phyloP scores from a whole-genome alignment of 2,888 invertebrate genomes.

The Hydroisotoma schaefferi region DNA sequence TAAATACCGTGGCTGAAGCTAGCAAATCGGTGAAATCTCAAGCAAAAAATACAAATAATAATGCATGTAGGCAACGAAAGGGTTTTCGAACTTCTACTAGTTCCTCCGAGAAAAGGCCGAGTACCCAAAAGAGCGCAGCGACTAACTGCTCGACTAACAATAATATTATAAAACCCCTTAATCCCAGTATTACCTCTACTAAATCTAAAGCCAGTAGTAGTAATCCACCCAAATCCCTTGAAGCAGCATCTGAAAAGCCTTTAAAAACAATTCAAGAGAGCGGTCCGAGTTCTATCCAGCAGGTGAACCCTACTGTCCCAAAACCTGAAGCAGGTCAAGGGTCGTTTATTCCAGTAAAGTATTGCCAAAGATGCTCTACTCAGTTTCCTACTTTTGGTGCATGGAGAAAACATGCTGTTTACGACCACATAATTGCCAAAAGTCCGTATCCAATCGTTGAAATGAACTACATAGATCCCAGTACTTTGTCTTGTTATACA shows the following conservation, averaged over 20 bases:
- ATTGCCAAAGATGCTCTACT: conserved; percentile 20
- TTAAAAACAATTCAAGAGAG: background rate
- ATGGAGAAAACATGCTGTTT: conserved; percentile 35
- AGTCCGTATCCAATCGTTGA: conserved; percentile 41
- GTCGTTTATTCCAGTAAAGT: background rate
- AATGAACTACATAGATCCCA: conserved; percentile 35
- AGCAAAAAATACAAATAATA: background rate
- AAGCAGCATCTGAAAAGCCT: too few species aligned
- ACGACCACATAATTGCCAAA: conserved; percentile 29
- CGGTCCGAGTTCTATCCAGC: background rate
- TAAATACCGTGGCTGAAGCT: background rate
- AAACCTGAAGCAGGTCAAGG: background rate
- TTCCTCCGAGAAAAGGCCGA: background rate
- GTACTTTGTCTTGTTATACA: too few species aligned
- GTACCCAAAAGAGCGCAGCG: background rate
- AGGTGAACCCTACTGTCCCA: background rate
- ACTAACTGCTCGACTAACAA: background rate
- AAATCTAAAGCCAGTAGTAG: background rate
- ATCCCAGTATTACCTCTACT: background rate
- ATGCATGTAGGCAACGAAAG: too few species aligned
- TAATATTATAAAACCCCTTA: background rate
- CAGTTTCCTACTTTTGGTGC: conserved; percentile 18
- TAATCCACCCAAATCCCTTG: background rate
- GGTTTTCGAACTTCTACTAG: background rate
- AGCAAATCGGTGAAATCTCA: background rate